phyloP scores from a whole-genome alignment of 64 coral and sea anemone species.

The Porites australiensis region DNA sequence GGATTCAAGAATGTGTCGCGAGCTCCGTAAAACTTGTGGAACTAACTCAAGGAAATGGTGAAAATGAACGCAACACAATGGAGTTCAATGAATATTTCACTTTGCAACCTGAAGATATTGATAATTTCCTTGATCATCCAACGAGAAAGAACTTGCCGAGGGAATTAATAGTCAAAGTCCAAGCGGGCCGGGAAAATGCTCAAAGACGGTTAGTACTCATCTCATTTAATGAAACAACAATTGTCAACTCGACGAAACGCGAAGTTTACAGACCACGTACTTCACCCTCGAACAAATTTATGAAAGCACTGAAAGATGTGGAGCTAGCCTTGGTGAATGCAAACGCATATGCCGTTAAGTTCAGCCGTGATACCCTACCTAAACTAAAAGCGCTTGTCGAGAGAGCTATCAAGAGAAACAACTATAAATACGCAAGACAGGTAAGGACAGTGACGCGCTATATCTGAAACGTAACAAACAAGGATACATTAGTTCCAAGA shows the following conservation, averaged over 20 bases:
- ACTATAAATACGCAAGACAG: conserved; percentile 47
- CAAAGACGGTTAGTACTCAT: background rate
- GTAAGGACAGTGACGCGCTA: background rate
- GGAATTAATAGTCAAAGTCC: background rate
- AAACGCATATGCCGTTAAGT: background rate
- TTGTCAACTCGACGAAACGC: conserved; percentile 21
- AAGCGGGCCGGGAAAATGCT: no score
- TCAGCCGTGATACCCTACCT: background rate
- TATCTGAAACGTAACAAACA: no score
- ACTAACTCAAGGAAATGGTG: no score
- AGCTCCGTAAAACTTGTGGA: no score
- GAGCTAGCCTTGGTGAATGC: conserved; percentile 69
- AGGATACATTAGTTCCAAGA: no score
- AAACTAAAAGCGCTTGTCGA: conserved; percentile 33
- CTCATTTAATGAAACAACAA: background rate
- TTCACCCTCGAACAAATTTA: conserved; percentile 75
- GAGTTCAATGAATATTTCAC: no score
- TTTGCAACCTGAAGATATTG: no score
- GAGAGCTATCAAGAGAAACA: conserved; percentile 14
- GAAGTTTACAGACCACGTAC: conserved; percentile 55
- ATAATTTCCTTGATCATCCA: no score
- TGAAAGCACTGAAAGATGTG: conserved; percentile 76
- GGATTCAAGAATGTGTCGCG: background rate
- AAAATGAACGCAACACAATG: no score
- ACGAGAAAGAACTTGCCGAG: no score